Conservation (phyloP, 1,140 invertebrate genomes). For the Temnothorax longispinosus region DNA sequence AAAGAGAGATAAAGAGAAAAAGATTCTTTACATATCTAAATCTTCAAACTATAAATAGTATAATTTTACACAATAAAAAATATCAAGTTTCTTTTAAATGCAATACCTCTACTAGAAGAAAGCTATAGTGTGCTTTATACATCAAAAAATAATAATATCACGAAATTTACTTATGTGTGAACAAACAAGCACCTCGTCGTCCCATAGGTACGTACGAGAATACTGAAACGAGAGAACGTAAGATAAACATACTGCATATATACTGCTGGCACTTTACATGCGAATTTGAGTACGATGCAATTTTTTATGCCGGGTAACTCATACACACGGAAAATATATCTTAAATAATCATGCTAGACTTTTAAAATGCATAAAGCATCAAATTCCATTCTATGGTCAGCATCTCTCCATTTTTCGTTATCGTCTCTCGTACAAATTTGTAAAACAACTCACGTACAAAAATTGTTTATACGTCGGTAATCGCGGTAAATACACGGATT, state of each 20-base stretch:
- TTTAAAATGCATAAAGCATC: background rate
- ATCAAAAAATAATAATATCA: background rate
- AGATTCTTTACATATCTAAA: background rate
- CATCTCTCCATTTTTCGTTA: background rate
- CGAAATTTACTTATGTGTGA: constrained; percentile 3
- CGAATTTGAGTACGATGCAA: background rate
- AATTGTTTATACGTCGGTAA: constrained; percentile 9
- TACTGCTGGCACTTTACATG: background rate
- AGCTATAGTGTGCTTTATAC: background rate
- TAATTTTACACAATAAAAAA: background rate
- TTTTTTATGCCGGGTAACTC: background rate
- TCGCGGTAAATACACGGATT: background rate
- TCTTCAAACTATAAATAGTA: background rate
- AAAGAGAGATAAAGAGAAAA: background rate
- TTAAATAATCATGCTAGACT: background rate
- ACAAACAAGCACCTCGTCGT: background rate
- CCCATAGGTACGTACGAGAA: background rate
- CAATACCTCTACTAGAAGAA: background rate
- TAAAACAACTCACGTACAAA: background rate
- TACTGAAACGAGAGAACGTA: background rate
- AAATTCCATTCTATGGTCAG: background rate
- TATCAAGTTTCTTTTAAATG: background rate
- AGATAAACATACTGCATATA: constrained; percentile 12
- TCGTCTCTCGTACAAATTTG: background rate
- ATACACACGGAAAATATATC: background rate